Base-by-base conservation (phyloP, 2,797 vertebrate genomes). In the Streptopelia turtur region DNA sequence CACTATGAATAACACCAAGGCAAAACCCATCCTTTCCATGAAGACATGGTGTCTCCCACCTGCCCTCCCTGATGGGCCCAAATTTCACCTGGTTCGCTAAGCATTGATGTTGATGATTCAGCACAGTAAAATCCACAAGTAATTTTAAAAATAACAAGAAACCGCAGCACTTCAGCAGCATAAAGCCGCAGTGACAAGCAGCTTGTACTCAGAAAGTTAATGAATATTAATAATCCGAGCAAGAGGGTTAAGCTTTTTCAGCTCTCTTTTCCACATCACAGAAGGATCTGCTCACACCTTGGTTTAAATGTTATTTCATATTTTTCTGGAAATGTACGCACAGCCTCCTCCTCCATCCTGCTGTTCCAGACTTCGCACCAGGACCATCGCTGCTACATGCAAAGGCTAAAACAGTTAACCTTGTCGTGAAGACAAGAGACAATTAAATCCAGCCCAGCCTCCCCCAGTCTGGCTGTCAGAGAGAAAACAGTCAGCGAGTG, bases 381-480 rank as follows among this genome's bases (percentile, higher is more conserved):
- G 66, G 37, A 76, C 24, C 47, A 49, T 4, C 6, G 0, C 43
- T 4, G 1, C 41, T 6, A 35, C 13, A 16, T 0, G 37, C 23
- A 70, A 82, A 82, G 77, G 90, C 92, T 94, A 90, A 77, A 92
- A 90, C 13, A 12, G 89, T 93, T 95, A 96, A 92, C 90, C 83
- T 94, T 90, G 92, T 52, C 8, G 0, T 5, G 41, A 90, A 94
- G 87, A 85, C 85, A 79, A 83, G 94, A 94, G 83, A 78, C 86
- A 87, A 93, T 93, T 89, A 95, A 95, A 80, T 25, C 68, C 53
- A 7, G 64, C 64, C 71, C 64, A 93, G 56, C 83, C 75, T 87
- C 86, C 86, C 77, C 56, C 81, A 84, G 0, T 88, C 88, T 41
- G 77, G 55, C 80, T 95, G 88, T 64, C 13, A 3, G 78, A 84